phyloP scores from a whole-genome alignment of 2,797 vertebrate species.

The Melanotaenia nigrans region DNA sequence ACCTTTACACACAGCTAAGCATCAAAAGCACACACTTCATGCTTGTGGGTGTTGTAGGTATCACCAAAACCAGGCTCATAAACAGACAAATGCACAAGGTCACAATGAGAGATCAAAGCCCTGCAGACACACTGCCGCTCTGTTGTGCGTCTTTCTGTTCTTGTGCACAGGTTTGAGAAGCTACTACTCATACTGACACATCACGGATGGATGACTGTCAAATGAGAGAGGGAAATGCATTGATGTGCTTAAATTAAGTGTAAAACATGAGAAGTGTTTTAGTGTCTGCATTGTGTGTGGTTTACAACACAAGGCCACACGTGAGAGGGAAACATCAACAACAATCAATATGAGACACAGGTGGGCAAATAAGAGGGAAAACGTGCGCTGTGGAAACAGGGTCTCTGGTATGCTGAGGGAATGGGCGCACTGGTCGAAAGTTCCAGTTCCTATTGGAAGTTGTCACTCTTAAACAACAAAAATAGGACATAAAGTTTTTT shows the following conservation, averaged over 20 bases:
- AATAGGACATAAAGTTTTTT: not conserved
- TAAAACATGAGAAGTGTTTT: not conserved
- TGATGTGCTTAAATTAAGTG: slow-evolving; percentile 10
- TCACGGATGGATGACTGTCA: slow-evolving; percentile 17
- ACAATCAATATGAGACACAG: slow-evolving; percentile 62
- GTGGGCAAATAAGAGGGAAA: slow-evolving; percentile 58
- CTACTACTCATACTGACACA: not conserved
- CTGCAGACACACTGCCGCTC: slow-evolving; percentile 37
- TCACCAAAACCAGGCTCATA: slow-evolving; percentile 49
- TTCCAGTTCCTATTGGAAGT: slow-evolving; percentile 29
- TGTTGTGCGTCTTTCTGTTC: slow-evolving; percentile 11
- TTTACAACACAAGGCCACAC: slow-evolving; percentile 75
- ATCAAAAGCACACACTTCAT: slow-evolving; percentile 53
- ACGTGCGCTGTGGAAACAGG: slow-evolving; percentile 46
- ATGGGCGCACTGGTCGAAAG: slow-evolving; percentile 16
- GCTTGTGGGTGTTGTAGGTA: slow-evolving; percentile 19
- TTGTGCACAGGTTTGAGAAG: not conserved
- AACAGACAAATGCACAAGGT: slow-evolving; percentile 41
- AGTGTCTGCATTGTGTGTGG: slow-evolving; percentile 66
- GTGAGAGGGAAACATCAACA: slow-evolving; percentile 49
- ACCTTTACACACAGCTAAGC: slow-evolving; percentile 47
- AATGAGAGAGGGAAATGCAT: slow-evolving; percentile 13
- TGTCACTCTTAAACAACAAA: slow-evolving; percentile 35
- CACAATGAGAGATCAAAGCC: slow-evolving; percentile 49
- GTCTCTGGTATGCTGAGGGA: slow-evolving; percentile 23